Evolutionary conservation across 2,888 invertebrate genomes (phyloP), one percentile per base, ranked within the genome.

Genomic region (Molanna angustata): DNA sequence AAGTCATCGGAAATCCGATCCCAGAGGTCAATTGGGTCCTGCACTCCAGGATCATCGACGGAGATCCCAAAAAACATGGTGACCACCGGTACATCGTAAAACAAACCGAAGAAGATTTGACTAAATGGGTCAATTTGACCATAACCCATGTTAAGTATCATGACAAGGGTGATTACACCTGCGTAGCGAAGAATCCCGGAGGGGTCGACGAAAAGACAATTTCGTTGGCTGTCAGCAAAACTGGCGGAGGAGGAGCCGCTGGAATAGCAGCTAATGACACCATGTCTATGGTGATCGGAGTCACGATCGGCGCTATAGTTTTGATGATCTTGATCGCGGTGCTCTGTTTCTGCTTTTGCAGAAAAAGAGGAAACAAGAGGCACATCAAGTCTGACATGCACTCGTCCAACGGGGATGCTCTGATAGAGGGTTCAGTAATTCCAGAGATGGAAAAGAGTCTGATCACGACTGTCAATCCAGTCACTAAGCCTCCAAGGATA

Each of bases 401-500:
- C 45, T 76, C 82, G 0, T 79, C 83, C 19, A 85, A 83, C 57
- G 84, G 83, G 4, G 80, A 86, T 60, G 84, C 88, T 9, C 78
- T 86, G 62, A 79, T 88, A 54, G 87, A 88, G 66, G 85, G 86
- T 1, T 86, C 88, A 1, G 86, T 87, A 2, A 83, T 86, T 44
- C 84, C 86, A 52, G 91, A 92, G 66, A 89, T 90, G 78, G 90
- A 90, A 66, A 91, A 92, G 69, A 88, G 89, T 58, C 72, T 91
- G 43, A 85, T 92, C 59, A 87, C 88, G 2, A 87, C 90, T 46
- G 88, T 90, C 20, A 90, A 91, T 71, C 90, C 90, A 0, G 86
- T 91, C 14, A 86, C 87, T 53, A 91, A 92, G 65, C 89, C 90
- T 0, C 89, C 90, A 3, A 75, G 90, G 43, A 78, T 89, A 56